These are phyloP conservation scores for Tetranychus piercei DNA, from an alignment of 2,888 invertebrate genomes.

Conservation along the genomic window DNA sequence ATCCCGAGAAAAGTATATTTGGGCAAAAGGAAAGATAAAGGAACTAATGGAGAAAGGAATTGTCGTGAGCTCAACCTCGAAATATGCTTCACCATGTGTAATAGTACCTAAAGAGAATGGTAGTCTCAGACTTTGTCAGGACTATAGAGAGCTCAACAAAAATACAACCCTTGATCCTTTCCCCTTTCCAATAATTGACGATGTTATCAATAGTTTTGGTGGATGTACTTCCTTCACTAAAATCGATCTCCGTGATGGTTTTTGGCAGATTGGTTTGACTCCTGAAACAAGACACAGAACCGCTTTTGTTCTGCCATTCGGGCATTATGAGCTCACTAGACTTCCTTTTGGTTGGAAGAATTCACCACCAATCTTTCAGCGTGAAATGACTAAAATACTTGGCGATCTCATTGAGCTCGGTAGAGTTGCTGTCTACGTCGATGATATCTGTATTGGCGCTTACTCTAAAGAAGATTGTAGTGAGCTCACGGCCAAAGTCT, in stretches of 20 bases:
- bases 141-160: not conserved
- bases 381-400: not conserved
- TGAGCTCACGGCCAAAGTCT: not conserved
- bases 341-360: slow-evolving; percentile 13
- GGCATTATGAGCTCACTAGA: slow-evolving; percentile 2
- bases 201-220: slow-evolving; percentile 9
- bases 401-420: no score
- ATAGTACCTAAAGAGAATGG: slow-evolving; percentile 1
- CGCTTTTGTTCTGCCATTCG: not conserved
- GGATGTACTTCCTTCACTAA: slow-evolving; percentile 6
- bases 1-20: not conserved
- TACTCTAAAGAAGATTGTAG: not conserved
- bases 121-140: not conserved
- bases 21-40: not conserved
- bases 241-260: slow-evolving; percentile 10
- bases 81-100: not conserved
- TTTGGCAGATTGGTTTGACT: slow-evolving; percentile 6
- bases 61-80: not conserved
- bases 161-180: not conserved
- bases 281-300: not conserved
- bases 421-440: not conserved
- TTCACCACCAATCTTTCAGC: slow-evolving; percentile 8
- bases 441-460: slow-evolving; percentile 10
- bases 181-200: slow-evolving; percentile 1
- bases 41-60: not conserved